Evolutionary conservation across 2,888 invertebrate genomes (phyloP).

Genomic region (Calameuta filiformis): DNA sequence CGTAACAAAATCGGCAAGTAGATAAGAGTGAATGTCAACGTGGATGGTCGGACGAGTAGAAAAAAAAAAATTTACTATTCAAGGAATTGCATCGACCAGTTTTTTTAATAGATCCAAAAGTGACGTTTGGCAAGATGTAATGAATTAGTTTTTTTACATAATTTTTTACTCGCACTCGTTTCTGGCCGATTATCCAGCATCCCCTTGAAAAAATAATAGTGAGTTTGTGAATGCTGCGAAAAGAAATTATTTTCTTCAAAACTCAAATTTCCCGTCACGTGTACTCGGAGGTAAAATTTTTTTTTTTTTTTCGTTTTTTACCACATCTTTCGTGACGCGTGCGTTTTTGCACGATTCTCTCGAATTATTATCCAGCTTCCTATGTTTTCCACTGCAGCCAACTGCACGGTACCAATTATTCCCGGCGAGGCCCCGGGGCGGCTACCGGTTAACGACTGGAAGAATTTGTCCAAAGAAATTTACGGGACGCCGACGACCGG

Average conservation of each 20-base stretch:
- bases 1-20: too few species aligned
- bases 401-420: background rate
- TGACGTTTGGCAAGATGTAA: too few species aligned
- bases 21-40: constrained; percentile 15
- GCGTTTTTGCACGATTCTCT: background rate
- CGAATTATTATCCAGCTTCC: background rate
- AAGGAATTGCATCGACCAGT: background rate
- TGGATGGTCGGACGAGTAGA: background rate
- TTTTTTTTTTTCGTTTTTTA: background rate
- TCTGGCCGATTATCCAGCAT: too few species aligned
- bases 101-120: too few species aligned
- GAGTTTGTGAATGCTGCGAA: too few species aligned
- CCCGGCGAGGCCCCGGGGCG: too few species aligned
- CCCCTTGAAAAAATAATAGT: too few species aligned
- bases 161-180: too few species aligned
- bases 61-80: constrained; percentile 7
- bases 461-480: background rate
- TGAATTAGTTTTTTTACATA: too few species aligned
- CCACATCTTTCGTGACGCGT: background rate
- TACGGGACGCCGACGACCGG: background rate
- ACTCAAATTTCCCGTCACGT: too few species aligned
- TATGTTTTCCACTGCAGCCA: background rate
- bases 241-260: too few species aligned
- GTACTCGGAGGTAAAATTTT: too few species aligned
- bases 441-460: background rate